Evolutionary conservation across 2,113 vertebrate species (phyloP).

Genomic region (Tamias sibiricus): DNA sequence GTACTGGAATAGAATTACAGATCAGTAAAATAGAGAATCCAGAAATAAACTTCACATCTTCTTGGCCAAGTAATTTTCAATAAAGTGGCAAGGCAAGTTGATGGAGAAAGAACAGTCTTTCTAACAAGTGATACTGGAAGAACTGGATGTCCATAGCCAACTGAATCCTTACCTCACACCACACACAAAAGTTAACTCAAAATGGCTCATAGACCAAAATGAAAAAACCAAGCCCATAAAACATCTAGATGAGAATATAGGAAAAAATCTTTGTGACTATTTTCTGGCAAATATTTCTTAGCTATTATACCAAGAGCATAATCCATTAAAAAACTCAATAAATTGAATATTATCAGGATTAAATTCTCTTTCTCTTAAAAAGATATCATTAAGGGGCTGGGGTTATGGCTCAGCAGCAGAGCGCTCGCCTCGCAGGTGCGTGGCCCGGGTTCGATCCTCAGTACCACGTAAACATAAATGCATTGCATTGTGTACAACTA

Average conservation of each 20-base stretch:
- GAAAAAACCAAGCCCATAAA: not conserved
- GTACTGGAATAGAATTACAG: not conserved
- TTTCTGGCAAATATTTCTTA: constrained; percentile 29
- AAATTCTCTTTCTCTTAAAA: not conserved
- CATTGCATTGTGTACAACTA: too few species aligned
- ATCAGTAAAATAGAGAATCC: not conserved
- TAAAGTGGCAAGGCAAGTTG: not conserved
- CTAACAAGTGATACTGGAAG: not conserved
- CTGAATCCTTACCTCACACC: not conserved
- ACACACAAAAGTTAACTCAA: not conserved
- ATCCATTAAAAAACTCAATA: not conserved
- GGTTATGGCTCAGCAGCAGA: too few species aligned
- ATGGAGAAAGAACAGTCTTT: not conserved
- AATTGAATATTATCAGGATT: not conserved
- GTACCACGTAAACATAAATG: too few species aligned
- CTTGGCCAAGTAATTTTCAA: not conserved
- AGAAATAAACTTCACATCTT: not conserved
- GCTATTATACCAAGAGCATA: not conserved
- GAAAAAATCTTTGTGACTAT: not conserved
- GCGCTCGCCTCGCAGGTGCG: too few species aligned
- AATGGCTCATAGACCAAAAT: not conserved
- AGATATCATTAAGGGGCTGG: not conserved
- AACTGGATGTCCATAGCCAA: not conserved
- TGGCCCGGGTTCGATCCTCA: too few species aligned
- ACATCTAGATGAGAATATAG: not conserved